Conservation (phyloP, 2,113 vertebrate genomes). For the Sturnira hondurensis region DNA sequence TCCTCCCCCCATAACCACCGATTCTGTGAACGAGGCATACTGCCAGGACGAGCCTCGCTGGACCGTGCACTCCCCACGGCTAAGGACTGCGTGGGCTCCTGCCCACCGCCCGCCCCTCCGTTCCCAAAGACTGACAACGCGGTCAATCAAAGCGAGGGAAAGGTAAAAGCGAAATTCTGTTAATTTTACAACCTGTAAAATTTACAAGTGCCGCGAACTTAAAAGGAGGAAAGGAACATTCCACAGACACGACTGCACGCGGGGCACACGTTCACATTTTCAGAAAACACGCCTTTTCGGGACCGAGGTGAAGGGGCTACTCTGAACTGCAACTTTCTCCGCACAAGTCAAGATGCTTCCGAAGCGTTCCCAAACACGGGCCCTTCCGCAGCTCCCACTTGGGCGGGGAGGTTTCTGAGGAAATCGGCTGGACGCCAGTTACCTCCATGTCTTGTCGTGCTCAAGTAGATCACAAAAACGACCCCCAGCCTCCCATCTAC, state of each 20-base stretch:
- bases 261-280: neutral
- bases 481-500: neutral
- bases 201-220: neutral
- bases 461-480: neutral
- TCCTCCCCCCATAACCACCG: neutral
- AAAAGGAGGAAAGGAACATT: neutral
- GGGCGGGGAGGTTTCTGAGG: neutral
- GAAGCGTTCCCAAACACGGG: neutral
- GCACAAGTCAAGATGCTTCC: neutral
- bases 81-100: fast-evolving
- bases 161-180: neutral
- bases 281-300: neutral
- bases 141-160: neutral
- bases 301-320: neutral
- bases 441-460: neutral
- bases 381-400: neutral
- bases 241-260: fast-evolving
- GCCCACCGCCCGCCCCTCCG: neutral
- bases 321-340: neutral
- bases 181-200: neutral
- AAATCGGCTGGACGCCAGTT: neutral
- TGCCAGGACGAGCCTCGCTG: no score
- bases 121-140: neutral
- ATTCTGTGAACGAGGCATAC: neutral
- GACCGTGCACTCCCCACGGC: neutral